Base-by-base conservation (phyloP, 2,888 invertebrate genomes). In the Diarsia dahlii region DNA sequence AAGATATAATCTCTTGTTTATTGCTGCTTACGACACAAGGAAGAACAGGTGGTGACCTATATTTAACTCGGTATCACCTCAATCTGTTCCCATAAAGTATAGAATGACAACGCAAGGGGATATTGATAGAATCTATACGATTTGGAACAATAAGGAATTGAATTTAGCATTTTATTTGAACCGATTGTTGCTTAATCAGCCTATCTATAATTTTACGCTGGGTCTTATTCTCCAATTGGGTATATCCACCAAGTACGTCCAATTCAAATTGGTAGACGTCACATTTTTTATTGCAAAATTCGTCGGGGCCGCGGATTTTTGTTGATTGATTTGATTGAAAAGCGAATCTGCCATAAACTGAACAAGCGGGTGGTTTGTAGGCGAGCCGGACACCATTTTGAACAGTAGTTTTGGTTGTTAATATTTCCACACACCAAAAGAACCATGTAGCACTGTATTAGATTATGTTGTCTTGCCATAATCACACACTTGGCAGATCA, bases 41-140 rank as follows among this genome's bases (percentile, higher is more conserved):
- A 70, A 84, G 80, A 80, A 67, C 81, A 81, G 81, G 84, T 81
- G 81, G 62, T 54, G 79, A 63, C 80, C 84, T 81, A 84, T 84
- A 79, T 84, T 66, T 34, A 23, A 23, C 23, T 68, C 12, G 23
- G 13, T 65, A 82, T 79, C 81, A 28, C 56, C 10, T 64, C 48
- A 15, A 67, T 62, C 46, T 56, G 52, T 8, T 34, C 46, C 28
- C 62, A 60, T 71, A 78, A 70, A 71, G 65, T 68, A 46, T 50
- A 5, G 13, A 68, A 60, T 69, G 78, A 65, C 58, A 82, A 54
- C 23, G 76, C 28, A 45, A 50, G 46, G 45, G 45, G 58, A 34
- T 58, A 9, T 45, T 56, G 34, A 52, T 20, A 3, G 45, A 60
- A 62, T 45, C 28, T 39, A 5, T n/a, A 20, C 23, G 52, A 20